Evolutionary conservation across 2,888 invertebrate species (phyloP).

Genomic region (Lottia gigantea): DNA sequence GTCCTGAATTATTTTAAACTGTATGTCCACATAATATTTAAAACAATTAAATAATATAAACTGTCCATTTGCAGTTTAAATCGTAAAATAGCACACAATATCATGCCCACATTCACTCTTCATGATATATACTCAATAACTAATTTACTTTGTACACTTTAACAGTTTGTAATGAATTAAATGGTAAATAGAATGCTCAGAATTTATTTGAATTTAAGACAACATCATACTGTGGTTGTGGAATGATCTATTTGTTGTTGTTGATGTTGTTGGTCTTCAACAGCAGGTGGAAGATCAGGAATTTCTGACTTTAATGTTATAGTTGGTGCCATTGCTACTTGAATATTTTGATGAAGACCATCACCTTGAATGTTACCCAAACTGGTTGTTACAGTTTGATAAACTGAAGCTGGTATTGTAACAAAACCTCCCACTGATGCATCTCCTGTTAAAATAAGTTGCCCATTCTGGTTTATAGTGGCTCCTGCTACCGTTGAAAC

Average conservation of each 20-base stretch:
- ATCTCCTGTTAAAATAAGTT: constrained; percentile 93
- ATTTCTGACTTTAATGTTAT: constrained; percentile 38
- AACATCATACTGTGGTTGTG: too few species aligned
- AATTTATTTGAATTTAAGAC: too few species aligned
- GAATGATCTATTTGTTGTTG: constrained; percentile 23
- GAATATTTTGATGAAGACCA: constrained; percentile 30
- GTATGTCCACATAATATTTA: too few species aligned
- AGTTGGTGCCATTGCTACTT: constrained; percentile 61
- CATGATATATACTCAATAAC: too few species aligned
- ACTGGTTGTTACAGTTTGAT: constrained; percentile 90
- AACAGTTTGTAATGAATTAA: too few species aligned
- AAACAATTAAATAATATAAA: too few species aligned
- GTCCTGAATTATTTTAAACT: too few species aligned
- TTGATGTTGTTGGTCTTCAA: constrained; percentile 55
- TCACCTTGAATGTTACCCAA: constrained; percentile 27
- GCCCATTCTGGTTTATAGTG: constrained; percentile 87
- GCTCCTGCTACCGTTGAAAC: constrained; percentile 85
- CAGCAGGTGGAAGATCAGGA: constrained; percentile 58
- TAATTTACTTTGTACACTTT: too few species aligned
- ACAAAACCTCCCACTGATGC: constrained; percentile 84
- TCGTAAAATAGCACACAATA: too few species aligned
- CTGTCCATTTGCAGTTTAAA: too few species aligned
- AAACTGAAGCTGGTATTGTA: constrained; percentile 95
- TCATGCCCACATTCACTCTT: too few species aligned
- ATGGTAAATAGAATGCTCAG: too few species aligned